These are phyloP conservation scores for Andricus curvator DNA, from an alignment of 2,888 invertebrate species.

Conservation along the genomic window DNA sequence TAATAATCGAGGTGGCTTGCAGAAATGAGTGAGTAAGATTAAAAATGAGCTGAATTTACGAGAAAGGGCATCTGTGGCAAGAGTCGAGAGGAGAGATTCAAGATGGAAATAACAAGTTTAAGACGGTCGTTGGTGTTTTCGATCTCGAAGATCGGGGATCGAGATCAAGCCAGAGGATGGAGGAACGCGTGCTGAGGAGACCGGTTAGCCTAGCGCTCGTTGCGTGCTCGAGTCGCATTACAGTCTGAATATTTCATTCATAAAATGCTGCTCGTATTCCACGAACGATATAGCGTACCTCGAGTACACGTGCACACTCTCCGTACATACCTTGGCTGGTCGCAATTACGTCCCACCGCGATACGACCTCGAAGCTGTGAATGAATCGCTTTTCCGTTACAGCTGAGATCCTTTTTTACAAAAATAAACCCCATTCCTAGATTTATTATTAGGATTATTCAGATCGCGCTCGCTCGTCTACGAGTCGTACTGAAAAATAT, in stretches of 20 bases:
- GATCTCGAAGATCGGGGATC: slow-evolving; percentile 32
- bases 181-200: slow-evolving; percentile 45
- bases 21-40: slow-evolving; percentile 5
- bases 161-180: slow-evolving; percentile 39
- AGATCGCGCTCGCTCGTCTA: no score
- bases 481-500: no score
- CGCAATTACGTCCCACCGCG: slow-evolving; percentile 51
- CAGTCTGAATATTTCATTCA: slow-evolving; percentile 77
- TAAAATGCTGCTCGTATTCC: slow-evolving; percentile 72
- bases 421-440: not conserved
- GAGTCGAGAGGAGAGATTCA: slow-evolving; percentile 31
- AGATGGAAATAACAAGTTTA: slow-evolving; percentile 29
- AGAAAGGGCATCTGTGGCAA: not conserved
- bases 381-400: slow-evolving; percentile 59
- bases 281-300: slow-evolving; percentile 52
- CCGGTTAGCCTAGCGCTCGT: slow-evolving; percentile 62
- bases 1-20: not conserved
- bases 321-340: slow-evolving; percentile 48
- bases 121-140: slow-evolving; percentile 37
- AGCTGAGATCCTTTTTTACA: slow-evolving; percentile 38
- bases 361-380: slow-evolving; percentile 56
- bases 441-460: not conserved
- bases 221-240: slow-evolving; percentile 74
- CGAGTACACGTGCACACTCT: slow-evolving; percentile 36
- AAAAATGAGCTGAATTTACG: slow-evolving; percentile 1